Percentiles rank a stretch among this genome's conserved stretches.
Conservation (phyloP, 2,113 vertebrate genomes). For the Pseudonaja textilis region DNA sequence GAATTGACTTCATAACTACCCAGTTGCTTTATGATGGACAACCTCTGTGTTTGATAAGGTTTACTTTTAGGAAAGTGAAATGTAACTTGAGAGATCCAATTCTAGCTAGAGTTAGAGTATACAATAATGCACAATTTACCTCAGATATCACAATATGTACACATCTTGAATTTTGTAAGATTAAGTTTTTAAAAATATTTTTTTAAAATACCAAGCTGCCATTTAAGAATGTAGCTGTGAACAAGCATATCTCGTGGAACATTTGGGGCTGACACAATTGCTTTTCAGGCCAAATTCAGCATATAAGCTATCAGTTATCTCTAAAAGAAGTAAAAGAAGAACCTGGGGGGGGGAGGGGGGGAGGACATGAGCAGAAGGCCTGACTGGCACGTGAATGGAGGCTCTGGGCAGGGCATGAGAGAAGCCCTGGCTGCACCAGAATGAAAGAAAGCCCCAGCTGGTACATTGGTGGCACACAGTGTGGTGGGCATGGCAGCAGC, state of each 20-base stretch:
- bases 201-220: neutral
- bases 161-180: neutral
- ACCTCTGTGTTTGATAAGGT: neutral
- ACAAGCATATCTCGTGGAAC: neutral
- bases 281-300: neutral
- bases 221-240: neutral
- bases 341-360: conserved; percentile 15
- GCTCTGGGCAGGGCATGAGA: neutral
- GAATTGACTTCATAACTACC: neutral
- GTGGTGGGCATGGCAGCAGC: too few relatives aligned
- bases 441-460: neutral
- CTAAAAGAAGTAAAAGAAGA: neutral
- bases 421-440: neutral
- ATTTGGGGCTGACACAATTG: neutral
- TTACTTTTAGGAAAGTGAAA: neutral
- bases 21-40: neutral
- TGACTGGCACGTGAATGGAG: neutral
- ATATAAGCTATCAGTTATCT: neutral
- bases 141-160: neutral
- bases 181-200: neutral
- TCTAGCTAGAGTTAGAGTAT: neutral
- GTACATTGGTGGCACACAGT: neutral
- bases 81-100: neutral
- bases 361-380: neutral
- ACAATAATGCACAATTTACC: neutral